Percentiles rank a stretch among this genome's conserved stretches.
Evolutionary conservation across 2,888 invertebrate genomes (phyloP).

Genomic region (Hirtodrosophila histrioides): DNA sequence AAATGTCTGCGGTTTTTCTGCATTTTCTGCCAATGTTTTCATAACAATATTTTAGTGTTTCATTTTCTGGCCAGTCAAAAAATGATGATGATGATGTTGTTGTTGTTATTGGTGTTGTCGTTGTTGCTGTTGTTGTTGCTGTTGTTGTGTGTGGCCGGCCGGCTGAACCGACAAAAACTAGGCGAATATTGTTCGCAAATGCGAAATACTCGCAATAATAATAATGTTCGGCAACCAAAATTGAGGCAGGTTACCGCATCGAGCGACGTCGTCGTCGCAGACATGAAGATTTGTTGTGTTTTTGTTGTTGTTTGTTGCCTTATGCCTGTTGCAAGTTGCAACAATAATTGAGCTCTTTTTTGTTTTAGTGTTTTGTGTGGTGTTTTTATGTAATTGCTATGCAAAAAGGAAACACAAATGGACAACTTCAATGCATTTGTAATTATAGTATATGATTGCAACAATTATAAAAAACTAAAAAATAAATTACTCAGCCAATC

Average conservation of each 20-base stretch:
- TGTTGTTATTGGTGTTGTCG: conserved; percentile 5
- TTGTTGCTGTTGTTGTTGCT: conserved; percentile 1
- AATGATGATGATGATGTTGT: conserved; percentile 62
- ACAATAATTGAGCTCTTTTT: conserved; percentile 70
- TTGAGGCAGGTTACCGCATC: conserved; percentile 75
- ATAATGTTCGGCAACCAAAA: conserved; percentile 72
- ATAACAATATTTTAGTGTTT: conserved; percentile 32
- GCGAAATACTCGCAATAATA: conserved; percentile 65
- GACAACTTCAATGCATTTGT: conserved; percentile 65
- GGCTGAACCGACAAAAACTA: conserved; percentile 31
- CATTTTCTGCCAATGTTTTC: conserved; percentile 28
- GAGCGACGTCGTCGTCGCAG: conserved; percentile 42
- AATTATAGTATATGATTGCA: conserved; percentile 77
- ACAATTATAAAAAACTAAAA: conserved; percentile 67
- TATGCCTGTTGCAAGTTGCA: conserved; percentile 59
- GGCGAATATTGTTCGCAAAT: conserved; percentile 59
- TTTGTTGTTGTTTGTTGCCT: conserved; percentile 10
- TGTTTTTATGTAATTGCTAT: conserved; percentile 67
- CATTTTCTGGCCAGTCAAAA: conserved; percentile 40
- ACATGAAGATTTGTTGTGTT: conserved; percentile 44
- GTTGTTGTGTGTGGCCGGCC: conserved; percentile 14
- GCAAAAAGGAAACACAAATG: conserved; percentile 71
- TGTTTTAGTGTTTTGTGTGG: conserved; percentile 37
- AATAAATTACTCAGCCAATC: conserved; percentile 29
- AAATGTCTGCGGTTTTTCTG: neutral